Evolutionary conservation across 2,113 vertebrate species (phyloP).

Genomic region (Neomonachus schauinslandi): DNA sequence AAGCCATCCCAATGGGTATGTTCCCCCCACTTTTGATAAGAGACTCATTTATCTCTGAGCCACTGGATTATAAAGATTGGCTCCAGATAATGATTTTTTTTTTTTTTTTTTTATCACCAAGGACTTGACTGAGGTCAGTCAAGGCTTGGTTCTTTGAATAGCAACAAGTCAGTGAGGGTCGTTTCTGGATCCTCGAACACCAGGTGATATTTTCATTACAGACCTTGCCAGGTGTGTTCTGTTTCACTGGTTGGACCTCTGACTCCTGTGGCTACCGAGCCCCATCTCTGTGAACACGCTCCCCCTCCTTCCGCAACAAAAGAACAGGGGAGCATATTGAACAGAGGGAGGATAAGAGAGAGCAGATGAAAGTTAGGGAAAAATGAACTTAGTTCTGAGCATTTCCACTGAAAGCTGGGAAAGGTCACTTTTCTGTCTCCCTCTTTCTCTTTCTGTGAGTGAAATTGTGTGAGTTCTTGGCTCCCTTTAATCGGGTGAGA

Average conservation of each 20-base stretch:
- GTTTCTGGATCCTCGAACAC: rapidly evolving
- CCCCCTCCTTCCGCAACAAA: background rate
- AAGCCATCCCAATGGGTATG: background rate
- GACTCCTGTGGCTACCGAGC: rapidly evolving
- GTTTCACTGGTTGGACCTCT: rapidly evolving
- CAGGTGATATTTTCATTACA: background rate
- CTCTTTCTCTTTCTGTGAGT: background rate
- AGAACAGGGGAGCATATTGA: rapidly evolving
- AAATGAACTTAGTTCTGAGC: background rate
- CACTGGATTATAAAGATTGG: background rate
- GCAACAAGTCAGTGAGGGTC: background rate
- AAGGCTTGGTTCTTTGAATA: background rate
- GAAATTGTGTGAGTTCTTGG: background rate
- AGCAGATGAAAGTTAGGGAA: background rate
- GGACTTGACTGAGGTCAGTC: background rate
- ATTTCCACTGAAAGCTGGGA: background rate
- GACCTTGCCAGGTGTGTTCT: rapidly evolving
- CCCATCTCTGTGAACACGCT: rapidly evolving
- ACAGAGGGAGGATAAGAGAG: background rate
- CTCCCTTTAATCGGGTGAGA: background rate
- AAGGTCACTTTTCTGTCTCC: background rate
- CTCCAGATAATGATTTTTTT: background rate
- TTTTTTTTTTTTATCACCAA: background rate
- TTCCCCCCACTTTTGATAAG: background rate
- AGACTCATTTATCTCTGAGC: background rate